Evolutionary conservation across 2,888 invertebrate genomes (phyloP).

Genomic region (Limnephilus rhombicus): DNA sequence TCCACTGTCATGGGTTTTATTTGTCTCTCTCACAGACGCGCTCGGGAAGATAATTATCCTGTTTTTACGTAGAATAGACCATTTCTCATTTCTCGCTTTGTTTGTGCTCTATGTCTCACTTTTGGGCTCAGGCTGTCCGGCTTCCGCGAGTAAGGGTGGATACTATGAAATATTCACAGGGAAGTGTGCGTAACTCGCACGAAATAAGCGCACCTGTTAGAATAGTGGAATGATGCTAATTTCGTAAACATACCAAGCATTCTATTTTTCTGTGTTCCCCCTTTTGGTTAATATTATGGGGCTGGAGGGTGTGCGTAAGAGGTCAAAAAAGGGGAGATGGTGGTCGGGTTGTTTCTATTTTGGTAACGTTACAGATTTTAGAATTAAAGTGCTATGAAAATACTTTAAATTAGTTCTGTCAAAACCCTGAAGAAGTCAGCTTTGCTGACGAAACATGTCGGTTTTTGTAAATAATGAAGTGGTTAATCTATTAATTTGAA

Average conservation of each 20-base stretch:
- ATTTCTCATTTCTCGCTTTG: constrained; percentile 14
- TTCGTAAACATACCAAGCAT: background rate
- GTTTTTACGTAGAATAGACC: constrained; percentile 8
- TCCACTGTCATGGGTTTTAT: constrained; percentile 42
- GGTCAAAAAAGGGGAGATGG: too few relatives aligned
- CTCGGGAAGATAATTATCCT: constrained; percentile 16
- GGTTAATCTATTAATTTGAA: too few relatives aligned
- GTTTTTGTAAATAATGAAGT: too few relatives aligned
- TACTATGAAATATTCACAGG: background rate
- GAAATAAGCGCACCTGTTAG: background rate
- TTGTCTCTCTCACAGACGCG: constrained; percentile 21
- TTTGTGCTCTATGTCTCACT: background rate
- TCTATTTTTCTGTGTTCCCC: background rate
- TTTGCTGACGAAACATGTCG: too few relatives aligned
- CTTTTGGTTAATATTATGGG: background rate
- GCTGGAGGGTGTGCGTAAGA: background rate
- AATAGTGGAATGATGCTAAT: background rate
- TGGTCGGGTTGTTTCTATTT: too few relatives aligned
- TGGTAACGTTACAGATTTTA: too few relatives aligned
- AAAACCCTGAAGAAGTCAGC: too few relatives aligned
- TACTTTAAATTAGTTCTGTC: too few relatives aligned
- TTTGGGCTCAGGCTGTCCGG: background rate
- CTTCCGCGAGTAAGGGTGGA: too few relatives aligned
- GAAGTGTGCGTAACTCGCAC: background rate
- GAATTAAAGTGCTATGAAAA: too few relatives aligned